Evolutionary conservation across 2,113 vertebrate genomes (phyloP), one percentile per base, ranked within the genome.

Genomic region (Delphinus delphis): DNA sequence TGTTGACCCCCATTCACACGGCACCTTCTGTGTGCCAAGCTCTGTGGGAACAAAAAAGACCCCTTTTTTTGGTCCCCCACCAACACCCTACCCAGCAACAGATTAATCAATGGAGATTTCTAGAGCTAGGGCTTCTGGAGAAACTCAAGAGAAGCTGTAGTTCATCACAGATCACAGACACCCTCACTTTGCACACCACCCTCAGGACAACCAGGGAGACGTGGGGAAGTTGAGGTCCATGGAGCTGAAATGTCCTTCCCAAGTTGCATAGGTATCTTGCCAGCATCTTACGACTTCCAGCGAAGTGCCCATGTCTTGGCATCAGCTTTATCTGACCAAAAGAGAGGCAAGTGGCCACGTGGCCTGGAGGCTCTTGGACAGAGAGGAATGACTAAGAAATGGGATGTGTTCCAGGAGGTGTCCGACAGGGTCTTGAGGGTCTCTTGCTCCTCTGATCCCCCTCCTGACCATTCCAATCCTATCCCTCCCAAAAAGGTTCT

Each of bases 1-100:
- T 13, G 0, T 2, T 8, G 8, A 6, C 77, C 50, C 1, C 21
- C 53, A 28, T 2, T 47, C 31, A 38, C 73, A 23, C 0, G 4
- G 38, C 11, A 26, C 58, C 85, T 86, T 74, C 62, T 77, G 3
- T 1, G 18, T 8, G 5, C 58, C 88, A 90, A 81, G 15, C 41
- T 84, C 31, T 0, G 4, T 58, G 41, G 33, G 1, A 53, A 62
- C 80, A 60, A 25, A 67, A 28, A 8, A 31, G 63, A 13, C 53
- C 71, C 68, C 44, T 38, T 6, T 7, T 44, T 14, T 12, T 44
- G 26, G 38, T 3, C 5, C 6, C 38, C 55, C 4, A 0, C 33
- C 6, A 7, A 28, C 2, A 4, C 18, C 38, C 31, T 13, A 12
- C 28, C 36, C 44, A 20, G 41, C 4, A 26, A 36, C 65, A 25